Conservation (phyloP, 2,113 vertebrate genomes). For the Syrmaticus mikado region DNA sequence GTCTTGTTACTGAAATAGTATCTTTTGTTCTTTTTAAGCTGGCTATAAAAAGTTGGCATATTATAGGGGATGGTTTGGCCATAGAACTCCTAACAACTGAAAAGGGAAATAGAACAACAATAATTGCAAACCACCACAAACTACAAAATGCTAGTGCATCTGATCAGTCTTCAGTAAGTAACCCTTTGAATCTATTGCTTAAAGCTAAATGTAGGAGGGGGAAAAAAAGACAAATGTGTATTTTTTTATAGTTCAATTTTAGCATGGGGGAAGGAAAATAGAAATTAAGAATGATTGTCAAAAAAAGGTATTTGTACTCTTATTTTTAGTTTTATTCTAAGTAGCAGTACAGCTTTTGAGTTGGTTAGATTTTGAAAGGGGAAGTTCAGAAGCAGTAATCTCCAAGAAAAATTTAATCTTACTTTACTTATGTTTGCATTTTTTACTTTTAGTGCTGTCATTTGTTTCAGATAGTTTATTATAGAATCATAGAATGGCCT, state of each 20-base stretch:
- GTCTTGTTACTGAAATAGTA: slow-evolving; percentile 26
- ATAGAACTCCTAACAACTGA: slow-evolving; percentile 92
- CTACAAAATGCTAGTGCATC: slow-evolving; percentile 86
- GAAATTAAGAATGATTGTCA: background rate
- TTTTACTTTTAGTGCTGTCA: background rate
- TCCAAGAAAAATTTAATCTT: background rate
- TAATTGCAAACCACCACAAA: slow-evolving; percentile 83
- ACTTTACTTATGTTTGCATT: background rate
- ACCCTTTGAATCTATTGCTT: background rate
- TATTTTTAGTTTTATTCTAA: background rate
- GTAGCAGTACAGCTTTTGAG: background rate
- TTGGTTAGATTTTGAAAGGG: background rate
- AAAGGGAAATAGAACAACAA: slow-evolving; percentile 88
- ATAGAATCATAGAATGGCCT: too few species aligned
- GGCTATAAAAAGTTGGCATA: slow-evolving; percentile 94
- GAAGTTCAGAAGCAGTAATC: background rate
- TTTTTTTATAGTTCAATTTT: background rate
- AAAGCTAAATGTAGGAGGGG: background rate
- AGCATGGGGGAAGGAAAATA: background rate
- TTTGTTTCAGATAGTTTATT: background rate
- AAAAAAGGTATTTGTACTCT: too few species aligned
- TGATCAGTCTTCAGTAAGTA: slow-evolving; percentile 88
- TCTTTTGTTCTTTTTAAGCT: slow-evolving; percentile 83
- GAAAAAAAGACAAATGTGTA: background rate
- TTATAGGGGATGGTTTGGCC: slow-evolving; percentile 93